Conservation (phyloP, 2,113 vertebrate species). For the Rallus limicola region DNA sequence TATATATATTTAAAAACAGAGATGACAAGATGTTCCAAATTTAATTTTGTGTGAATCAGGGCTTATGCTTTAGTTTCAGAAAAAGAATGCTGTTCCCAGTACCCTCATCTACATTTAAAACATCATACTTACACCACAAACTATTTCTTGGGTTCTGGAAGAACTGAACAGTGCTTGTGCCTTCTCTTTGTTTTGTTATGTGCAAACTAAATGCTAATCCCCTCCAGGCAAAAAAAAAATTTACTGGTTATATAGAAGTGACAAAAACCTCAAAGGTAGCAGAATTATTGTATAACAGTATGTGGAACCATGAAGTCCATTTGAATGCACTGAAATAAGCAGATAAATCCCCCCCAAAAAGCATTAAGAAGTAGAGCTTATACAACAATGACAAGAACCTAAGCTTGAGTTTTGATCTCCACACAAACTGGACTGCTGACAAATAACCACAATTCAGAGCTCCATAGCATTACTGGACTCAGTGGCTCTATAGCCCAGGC, state of each 20-base stretch:
- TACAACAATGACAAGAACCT: neutral
- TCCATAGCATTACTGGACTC: neutral
- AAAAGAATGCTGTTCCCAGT: neutral
- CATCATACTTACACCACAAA: neutral
- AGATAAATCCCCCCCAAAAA: neutral
- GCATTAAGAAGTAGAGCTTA: neutral
- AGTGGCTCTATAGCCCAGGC: neutral
- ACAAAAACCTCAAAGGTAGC: neutral
- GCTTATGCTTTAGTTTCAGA: neutral
- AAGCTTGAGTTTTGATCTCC: neutral
- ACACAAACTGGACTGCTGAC: neutral
- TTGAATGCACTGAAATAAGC: neutral
- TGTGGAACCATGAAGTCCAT: neutral
- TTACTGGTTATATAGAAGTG: neutral
- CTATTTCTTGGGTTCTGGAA: neutral
- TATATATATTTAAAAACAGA: neutral
- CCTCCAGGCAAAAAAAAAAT: neutral
- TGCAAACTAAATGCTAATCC: neutral
- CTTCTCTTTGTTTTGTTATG: neutral
- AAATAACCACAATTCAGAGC: neutral
- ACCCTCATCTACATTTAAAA: neutral
- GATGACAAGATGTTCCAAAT: neutral
- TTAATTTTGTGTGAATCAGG: neutral
- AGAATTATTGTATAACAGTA: neutral
- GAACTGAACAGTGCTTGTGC: neutral